phyloP scores from a whole-genome alignment of 2,113 vertebrate species.

The Oryzias javanicus region DNA sequence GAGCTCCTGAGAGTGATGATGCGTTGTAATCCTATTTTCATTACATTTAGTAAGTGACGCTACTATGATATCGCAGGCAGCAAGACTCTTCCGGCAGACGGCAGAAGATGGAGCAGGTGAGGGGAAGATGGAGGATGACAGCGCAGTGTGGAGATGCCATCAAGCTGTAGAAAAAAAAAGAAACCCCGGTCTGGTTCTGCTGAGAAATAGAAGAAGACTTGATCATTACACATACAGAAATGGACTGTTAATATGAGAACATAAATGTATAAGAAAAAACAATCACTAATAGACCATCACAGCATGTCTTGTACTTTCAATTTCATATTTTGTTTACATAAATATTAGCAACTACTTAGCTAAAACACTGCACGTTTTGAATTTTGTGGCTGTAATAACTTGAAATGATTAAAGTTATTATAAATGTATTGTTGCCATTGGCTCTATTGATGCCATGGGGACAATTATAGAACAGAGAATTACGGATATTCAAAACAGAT shows the following conservation, averaged over 20 bases:
- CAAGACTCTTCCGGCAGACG: constrained; percentile 3
- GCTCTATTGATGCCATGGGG: no score
- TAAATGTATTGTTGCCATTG: no score
- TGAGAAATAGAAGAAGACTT: constrained; percentile 8
- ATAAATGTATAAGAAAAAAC: background rate
- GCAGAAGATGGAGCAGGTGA: constrained; percentile 17
- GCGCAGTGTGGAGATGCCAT: background rate
- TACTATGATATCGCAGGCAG: constrained; percentile 24
- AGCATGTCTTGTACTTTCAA: background rate
- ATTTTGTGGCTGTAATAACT: no score
- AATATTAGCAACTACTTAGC: background rate
- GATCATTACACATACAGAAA: background rate
- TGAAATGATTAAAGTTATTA: no score
- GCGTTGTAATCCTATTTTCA: constrained; percentile 57
- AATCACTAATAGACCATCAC: background rate
- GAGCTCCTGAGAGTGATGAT: constrained; percentile 59
- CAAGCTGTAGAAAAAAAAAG: constrained; percentile 10
- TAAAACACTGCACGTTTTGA: no score
- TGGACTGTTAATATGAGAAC: background rate
- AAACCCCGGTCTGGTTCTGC: constrained; percentile 14
- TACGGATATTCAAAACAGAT: no score
- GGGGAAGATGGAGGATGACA: constrained; percentile 10
- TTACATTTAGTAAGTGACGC: constrained; percentile 59
- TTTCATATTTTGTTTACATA: constrained; percentile 3
- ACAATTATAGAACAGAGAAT: no score